phyloP scores from a whole-genome alignment of 2,888 invertebrate species.

The Steromphala cineraria region DNA sequence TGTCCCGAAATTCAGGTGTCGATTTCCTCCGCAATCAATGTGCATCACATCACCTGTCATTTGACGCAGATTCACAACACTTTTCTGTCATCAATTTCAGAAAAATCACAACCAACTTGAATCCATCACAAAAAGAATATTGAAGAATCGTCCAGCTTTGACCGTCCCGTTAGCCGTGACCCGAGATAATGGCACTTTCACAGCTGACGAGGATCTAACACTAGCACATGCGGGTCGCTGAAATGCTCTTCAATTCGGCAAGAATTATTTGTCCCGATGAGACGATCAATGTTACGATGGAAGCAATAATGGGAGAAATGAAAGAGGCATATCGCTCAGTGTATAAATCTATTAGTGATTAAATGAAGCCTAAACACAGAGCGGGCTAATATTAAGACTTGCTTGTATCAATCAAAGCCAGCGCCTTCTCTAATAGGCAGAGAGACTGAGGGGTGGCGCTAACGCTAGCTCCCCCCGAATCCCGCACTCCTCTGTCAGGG shows the following conservation, averaged over 20 bases:
- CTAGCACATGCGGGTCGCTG: not conserved
- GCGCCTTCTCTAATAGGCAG: slow-evolving; percentile 4
- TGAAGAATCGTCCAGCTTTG: no score
- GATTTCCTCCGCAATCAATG: no score
- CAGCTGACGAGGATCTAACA: not conserved
- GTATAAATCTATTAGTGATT: slow-evolving; percentile 51
- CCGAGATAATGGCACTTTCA: not conserved
- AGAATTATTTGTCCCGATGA: slow-evolving; percentile 32
- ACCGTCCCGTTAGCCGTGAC: not conserved
- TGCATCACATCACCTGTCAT: no score
- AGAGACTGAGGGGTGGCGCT: not conserved
- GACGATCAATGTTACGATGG: slow-evolving; percentile 32
- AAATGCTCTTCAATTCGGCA: slow-evolving; percentile 28
- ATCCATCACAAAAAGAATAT: no score
- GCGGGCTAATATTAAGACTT: slow-evolving; percentile 2
- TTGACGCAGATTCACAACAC: no score
- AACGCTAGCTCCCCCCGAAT: not conserved
- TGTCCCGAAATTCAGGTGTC: no score
- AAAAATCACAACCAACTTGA: no score
- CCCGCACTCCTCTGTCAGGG: not conserved
- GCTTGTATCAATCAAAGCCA: slow-evolving; percentile 3
- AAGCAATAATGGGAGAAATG: slow-evolving; percentile 39
- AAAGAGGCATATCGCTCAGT: slow-evolving; percentile 32
- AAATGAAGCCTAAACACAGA: slow-evolving; percentile 38
- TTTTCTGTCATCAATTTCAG: no score